Conservation (phyloP, 2,888 invertebrate species). For the Drosophila colorata region DNA sequence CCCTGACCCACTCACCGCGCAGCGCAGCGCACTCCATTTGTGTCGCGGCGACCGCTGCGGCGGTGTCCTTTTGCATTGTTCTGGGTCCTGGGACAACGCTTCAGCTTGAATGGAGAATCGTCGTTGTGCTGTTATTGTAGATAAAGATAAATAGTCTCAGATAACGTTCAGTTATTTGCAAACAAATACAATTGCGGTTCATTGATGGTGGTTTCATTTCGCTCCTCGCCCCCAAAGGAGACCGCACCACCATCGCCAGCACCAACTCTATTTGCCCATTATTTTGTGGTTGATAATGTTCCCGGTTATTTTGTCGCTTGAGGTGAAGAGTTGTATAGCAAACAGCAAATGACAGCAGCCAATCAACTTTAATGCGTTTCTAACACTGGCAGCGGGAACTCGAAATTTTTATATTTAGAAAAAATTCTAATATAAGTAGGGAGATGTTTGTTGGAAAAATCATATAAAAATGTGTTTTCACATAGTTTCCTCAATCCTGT, state of each 20-base stretch:
- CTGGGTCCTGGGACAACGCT: constrained; percentile 23
- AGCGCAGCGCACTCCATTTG: constrained; percentile 21
- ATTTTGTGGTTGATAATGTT: constrained; percentile 53
- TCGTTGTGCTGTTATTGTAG: constrained; percentile 61
- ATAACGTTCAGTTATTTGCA: constrained; percentile 80
- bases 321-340: constrained; percentile 13
- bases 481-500: too few relatives aligned
- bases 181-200: constrained; percentile 81
- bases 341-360: constrained; percentile 17
- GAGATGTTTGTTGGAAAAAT: too few relatives aligned
- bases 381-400: not conserved
- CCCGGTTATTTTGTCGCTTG: constrained; percentile 5
- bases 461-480: too few relatives aligned
- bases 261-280: constrained; percentile 42
- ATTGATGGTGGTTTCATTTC: constrained; percentile 75
- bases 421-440: too few relatives aligned
- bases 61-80: constrained; percentile 67
- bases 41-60: constrained; percentile 20
- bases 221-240: constrained; percentile 38
- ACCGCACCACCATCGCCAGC: constrained; percentile 16
- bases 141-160: constrained; percentile 80
- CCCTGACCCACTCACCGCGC: too few relatives aligned
- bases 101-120: constrained; percentile 25
- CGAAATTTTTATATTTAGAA: too few relatives aligned
- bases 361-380: constrained; percentile 11